Conservation (phyloP, 2,888 invertebrate genomes). For the Hydrotaea cyrtoneurina region DNA sequence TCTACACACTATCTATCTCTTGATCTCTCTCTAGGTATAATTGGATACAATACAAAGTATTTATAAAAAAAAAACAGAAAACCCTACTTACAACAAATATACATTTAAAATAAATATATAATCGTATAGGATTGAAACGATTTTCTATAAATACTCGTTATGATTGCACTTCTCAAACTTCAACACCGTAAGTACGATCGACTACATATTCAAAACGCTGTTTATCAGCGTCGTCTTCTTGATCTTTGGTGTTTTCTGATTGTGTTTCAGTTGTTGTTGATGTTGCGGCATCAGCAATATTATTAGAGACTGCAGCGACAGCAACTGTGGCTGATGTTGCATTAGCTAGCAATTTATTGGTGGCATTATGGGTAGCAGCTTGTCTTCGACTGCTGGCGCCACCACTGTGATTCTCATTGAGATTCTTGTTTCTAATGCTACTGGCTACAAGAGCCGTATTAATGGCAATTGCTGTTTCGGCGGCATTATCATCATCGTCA, state of each 20-base stretch:
- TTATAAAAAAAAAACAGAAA: conserved; percentile 42
- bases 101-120: too few relatives aligned
- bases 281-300: background rate
- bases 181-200: conserved; percentile 91
- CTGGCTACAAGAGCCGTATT: conserved; percentile 80
- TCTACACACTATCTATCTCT: conserved; percentile 68
- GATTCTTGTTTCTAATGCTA: conserved; percentile 80
- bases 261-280: conserved; percentile 49
- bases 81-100: background rate
- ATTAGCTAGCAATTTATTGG: conserved; percentile 51
- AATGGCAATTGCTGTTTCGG: conserved; percentile 77
- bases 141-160: conserved; percentile 46
- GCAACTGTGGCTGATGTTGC: conserved; percentile 62
- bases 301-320: conserved; percentile 45
- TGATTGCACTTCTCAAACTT: conserved; percentile 83
- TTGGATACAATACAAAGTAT: conserved; percentile 41
- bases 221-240: conserved; percentile 72
- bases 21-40: conserved; percentile 62
- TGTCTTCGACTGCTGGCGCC: conserved; percentile 65
- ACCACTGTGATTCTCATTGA: conserved; percentile 75
- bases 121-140: background rate
- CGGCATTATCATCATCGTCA: conserved; percentile 74
- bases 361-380: conserved; percentile 68
- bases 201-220: conserved; percentile 89
- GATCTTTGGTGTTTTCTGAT: conserved; percentile 61